Conservation (phyloP, 2,113 vertebrate species). For the Colinus virginianus region DNA sequence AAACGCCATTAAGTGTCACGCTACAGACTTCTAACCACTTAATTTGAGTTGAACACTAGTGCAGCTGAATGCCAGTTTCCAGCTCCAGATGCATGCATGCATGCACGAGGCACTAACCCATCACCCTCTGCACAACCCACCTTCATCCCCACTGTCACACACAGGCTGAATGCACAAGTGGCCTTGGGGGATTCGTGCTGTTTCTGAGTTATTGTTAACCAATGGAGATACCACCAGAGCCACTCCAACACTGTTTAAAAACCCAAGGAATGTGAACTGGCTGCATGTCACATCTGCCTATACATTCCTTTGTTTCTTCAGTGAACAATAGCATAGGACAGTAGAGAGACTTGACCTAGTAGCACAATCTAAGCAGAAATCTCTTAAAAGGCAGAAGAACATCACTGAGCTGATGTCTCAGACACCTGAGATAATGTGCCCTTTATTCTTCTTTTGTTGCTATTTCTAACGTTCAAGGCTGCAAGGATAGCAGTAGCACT, state of each 20-base stretch:
- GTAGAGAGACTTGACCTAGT: background rate
- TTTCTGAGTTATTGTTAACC: background rate
- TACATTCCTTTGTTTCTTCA: background rate
- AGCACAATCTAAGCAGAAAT: background rate
- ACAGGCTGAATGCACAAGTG: background rate
- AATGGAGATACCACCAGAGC: background rate
- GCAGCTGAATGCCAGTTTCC: background rate
- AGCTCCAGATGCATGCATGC: background rate
- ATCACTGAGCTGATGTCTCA: background rate
- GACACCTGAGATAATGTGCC: background rate
- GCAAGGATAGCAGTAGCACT: background rate
- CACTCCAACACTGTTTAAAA: background rate
- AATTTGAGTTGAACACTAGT: background rate
- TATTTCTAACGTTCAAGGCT: background rate
- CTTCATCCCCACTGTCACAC: rapidly evolving
- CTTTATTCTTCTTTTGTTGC: background rate
- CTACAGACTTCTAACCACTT: background rate
- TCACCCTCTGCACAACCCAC: background rate
- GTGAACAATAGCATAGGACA: background rate
- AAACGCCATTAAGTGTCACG: background rate
- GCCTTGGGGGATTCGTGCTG: background rate
- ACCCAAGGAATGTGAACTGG: background rate
- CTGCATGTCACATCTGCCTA: background rate
- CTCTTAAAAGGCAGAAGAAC: background rate
- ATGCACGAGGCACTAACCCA: background rate